Conservation (phyloP, 1,140 invertebrate genomes). For the Bombus fervidus region DNA sequence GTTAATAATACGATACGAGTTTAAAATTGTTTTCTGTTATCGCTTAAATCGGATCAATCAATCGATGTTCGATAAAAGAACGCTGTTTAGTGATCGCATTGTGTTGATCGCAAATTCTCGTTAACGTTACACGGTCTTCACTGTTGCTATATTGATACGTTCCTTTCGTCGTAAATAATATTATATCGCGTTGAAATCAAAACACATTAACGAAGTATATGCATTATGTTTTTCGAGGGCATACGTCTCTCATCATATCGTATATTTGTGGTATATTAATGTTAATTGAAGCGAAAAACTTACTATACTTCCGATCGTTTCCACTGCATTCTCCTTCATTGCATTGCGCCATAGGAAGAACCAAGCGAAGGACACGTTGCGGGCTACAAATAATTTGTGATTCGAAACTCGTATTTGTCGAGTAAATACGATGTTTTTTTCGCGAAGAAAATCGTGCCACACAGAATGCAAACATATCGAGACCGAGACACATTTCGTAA, state of each 20-base stretch:
- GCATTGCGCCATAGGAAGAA: not conserved
- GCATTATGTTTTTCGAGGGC: not conserved
- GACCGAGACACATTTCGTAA: conserved; percentile 19
- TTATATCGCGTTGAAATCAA: not conserved
- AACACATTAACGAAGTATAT: too few relatives aligned
- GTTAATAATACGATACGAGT: not conserved
- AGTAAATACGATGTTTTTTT: not conserved
- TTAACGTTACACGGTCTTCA: conserved; percentile 3
- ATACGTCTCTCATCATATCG: not conserved
- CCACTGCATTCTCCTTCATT: conserved; percentile 12
- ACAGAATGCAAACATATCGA: conserved; percentile 54
- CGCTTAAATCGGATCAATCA: not conserved
- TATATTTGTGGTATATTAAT: not conserved
- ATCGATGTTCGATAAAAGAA: not conserved
- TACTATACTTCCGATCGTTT: not conserved
- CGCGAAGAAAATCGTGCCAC: not conserved
- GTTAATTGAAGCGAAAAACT: not conserved
- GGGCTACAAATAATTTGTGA: not conserved
- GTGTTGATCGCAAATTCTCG: not conserved
- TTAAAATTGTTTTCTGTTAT: conserved; percentile 26
- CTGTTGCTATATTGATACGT: conserved; percentile 11
- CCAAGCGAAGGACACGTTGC: too few relatives aligned
- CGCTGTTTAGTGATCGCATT: conserved; percentile 5
- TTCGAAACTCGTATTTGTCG: not conserved
- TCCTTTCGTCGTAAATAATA: not conserved